Base-by-base conservation (phyloP, 2,113 vertebrate species). In the Chaenocephalus aceratus region DNA sequence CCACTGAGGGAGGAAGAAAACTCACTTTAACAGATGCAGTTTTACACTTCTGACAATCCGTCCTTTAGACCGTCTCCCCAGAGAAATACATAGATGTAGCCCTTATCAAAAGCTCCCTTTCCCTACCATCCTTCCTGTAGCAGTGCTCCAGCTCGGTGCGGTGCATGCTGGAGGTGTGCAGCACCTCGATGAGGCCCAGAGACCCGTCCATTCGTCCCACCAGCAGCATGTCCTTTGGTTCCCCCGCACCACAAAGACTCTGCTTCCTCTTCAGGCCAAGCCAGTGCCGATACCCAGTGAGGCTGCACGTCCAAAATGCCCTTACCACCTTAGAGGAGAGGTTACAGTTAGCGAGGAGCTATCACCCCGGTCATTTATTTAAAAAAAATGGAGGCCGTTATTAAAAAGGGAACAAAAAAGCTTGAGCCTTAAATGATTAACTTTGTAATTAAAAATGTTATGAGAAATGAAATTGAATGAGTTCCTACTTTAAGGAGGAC, bases 141-240 rank as follows among this genome's bases (percentile, higher is more conserved):
- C 98, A 99, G 89, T 99, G 97, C 16, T 98, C 97, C 88, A 99
- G 89, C 84, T 99, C 98, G 3, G 94, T 88, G 15, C 96, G 94
- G 53, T 94, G 96, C 96, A 99, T 96, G 13, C 93, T 96, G 71
- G 94, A 96, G 9, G 94, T 88, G 72, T 99, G 97, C 57, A 96
- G 90, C 63, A 99, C 96, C 90, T 99, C 97, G 10, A 99, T 96
- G 7, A 99, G 95, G 11, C 97, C 97, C 75, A 99, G 93, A 11
- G 97, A 96, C 1, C 98, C 98, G 41, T 99, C 97, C 96, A 99
- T 97, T 11, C 98, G 96, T 6, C 98, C 98, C 74, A 99, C 96
- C 86, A 99, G 84, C 72, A 99, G 79, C n/a, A 96, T 85, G 78
- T 99, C 98, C 34, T 95, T 94, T 77, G 95, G 93, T 16, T 99